Base-by-base conservation (phyloP, 2,888 invertebrate species). In the Opisthograptis luteolata region DNA sequence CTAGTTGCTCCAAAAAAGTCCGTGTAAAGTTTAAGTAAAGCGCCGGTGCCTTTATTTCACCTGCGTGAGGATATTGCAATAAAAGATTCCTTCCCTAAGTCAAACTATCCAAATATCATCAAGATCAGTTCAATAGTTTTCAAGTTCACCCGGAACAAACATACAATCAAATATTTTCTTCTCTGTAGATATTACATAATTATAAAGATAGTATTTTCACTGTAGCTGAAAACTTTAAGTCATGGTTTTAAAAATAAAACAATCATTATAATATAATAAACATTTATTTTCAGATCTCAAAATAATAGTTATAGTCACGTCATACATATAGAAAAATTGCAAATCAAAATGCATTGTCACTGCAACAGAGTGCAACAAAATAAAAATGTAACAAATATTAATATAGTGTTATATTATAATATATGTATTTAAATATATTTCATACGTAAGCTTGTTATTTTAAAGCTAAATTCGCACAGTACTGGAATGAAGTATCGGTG, bases 241-340 rank as follows among this genome's bases (percentile, higher is more conserved):
- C 4, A 20, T 20, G 20, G 20, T 20, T n/a, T 2, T 1, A n/a
- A 50, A 9, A 50, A 47, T 7, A 50, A 37, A 27, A 66, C 59
- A 55, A n/a, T n/a, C 59, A 62, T 64, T 61, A 64, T 64, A 64
- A 66, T 68, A 70, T 72, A 48, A 61, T 58, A 63, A 71, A 73
- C 73, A 81, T 64, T 76, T 72, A 74, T 61, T 80, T 82, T 86
- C 84, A 86, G 85, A 87, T 87, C 82, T 70, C 60, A 56, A 53
- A 59, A n/a, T n/a, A n/a, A n/a, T n/a, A n/a, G n/a, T n/a, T 45
- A 59, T 62, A 47, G 68, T 10, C 70, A 73, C 70, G 8, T 60
- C 62, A 73, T 70, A 74, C 72, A 77, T 66, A 73, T 74, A 50
- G 58, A 60, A 54, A 66, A 66, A 60, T 58, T 67, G 70, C 61